These are phyloP conservation scores for Carabus problematicus DNA, from an alignment of 2,888 invertebrate genomes.

Conservation along the genomic window DNA sequence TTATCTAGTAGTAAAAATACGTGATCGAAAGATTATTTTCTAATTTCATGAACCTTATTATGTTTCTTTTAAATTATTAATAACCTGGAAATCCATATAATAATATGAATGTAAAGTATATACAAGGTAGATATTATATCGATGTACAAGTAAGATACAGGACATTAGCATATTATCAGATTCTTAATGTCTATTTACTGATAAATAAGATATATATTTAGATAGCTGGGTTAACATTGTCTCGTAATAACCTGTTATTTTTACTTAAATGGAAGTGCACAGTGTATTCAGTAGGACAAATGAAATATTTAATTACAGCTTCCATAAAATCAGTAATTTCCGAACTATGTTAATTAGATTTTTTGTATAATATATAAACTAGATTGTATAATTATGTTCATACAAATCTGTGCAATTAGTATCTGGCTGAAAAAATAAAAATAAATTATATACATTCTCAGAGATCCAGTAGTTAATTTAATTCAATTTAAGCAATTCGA, in stretches of 20 bases:
- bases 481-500: too few species aligned
- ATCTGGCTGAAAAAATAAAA: too few species aligned
- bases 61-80: conserved; percentile 38
- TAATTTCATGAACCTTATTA: conserved; percentile 30
- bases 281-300: too few species aligned
- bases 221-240: conserved; percentile 25
- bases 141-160: conserved; percentile 28
- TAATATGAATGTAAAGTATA: conserved; percentile 29
- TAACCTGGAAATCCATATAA: conserved; percentile 37
- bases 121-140: conserved; percentile 23
- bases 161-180: conserved; percentile 39
- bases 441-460: too few species aligned
- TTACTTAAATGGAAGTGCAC: too few species aligned
- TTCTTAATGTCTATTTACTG: conserved; percentile 37
- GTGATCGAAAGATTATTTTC: conserved; percentile 9
- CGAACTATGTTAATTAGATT: too few species aligned
- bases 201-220: conserved; percentile 24
- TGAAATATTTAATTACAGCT: conserved; percentile 38
- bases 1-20: conserved; percentile 8
- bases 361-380: too few species aligned
- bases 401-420: too few species aligned
- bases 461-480: too few species aligned
- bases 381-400: too few species aligned
- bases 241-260: conserved; percentile 35
- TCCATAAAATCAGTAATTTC: too few species aligned